These are phyloP conservation scores for Grallaria varia DNA, from an alignment of 2,113 vertebrate genomes.

Conservation along the genomic window DNA sequence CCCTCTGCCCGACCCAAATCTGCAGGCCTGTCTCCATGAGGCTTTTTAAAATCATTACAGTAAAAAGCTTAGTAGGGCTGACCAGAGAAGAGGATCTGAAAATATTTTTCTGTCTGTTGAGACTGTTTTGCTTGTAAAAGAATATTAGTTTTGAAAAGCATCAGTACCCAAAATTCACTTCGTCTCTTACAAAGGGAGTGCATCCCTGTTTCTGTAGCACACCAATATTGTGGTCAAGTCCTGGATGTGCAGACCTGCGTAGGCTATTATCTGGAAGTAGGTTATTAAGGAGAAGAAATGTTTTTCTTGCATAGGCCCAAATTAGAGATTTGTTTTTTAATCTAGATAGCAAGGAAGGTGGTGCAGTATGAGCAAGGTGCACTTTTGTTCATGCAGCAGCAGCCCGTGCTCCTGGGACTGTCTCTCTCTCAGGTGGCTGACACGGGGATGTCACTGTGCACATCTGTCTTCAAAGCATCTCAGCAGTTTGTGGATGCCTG, in stretches of 20 bases:
- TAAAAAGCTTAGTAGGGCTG: not conserved
- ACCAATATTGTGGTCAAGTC: not conserved
- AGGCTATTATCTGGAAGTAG: not conserved
- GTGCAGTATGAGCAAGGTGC: not conserved
- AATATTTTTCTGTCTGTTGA: not conserved
- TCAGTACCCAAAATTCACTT: not conserved
- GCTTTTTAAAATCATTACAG: constrained; percentile 12
- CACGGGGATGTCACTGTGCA: not conserved
- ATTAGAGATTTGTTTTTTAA: not conserved
- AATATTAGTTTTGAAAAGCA: not conserved
- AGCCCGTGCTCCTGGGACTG: not conserved
- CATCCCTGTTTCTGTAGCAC: not conserved
- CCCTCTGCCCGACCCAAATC: not conserved
- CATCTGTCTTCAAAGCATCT: not conserved
- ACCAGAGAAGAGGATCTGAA: not conserved
- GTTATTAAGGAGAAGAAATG: not conserved
- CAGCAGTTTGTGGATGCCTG: not conserved
- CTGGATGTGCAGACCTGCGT: not conserved
- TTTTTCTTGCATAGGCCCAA: not conserved
- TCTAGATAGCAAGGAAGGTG: not conserved
- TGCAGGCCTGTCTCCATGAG: not conserved
- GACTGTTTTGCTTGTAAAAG: not conserved
- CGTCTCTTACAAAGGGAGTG: not conserved
- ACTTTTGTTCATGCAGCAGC: not conserved
- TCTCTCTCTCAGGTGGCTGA: not conserved